These are phyloP conservation scores for Podarcis cretensis DNA, from an alignment of 2,113 vertebrate genomes.

Conservation along the genomic window DNA sequence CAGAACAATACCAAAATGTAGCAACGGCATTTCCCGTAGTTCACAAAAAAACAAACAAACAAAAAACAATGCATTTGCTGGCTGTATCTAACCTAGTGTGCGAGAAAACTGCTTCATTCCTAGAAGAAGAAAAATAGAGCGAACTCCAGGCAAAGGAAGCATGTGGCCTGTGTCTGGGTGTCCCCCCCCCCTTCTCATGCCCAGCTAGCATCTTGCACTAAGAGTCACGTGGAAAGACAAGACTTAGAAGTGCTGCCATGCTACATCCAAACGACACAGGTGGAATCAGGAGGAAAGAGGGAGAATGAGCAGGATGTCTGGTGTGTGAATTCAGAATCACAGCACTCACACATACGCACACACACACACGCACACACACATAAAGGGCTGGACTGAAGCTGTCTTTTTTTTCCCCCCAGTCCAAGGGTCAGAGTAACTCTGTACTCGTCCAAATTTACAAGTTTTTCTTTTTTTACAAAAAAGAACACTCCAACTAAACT, in stretches of 20 bases:
- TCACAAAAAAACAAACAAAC: conserved; percentile 17
- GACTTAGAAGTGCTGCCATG: conserved; percentile 25
- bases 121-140: conserved; percentile 10
- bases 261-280: conserved; percentile 27
- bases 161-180: neutral
- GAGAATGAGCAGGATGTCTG: neutral
- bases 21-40: conserved; percentile 30
- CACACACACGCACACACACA: neutral
- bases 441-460: conserved; percentile 51
- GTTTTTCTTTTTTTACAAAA: conserved; percentile 43
- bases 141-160: conserved; percentile 37
- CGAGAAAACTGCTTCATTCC: conserved; percentile 51
- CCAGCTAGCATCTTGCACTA: conserved; percentile 10
- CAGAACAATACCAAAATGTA: conserved; percentile 39
- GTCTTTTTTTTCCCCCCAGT: neutral
- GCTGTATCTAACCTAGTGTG: conserved; percentile 36
- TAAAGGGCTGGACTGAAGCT: conserved; percentile 26
- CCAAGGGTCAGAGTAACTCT: conserved; percentile 38
- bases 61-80: neutral
- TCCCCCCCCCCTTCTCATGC: conserved; percentile 3
- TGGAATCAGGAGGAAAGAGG: conserved; percentile 49
- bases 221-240: conserved; percentile 41
- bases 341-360: neutral
- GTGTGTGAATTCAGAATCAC: neutral
- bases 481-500: conserved; percentile 68